Evolutionary conservation across 2,113 vertebrate genomes (phyloP), one percentile per base, ranked within the genome.

Genomic region (Nicator chloris): DNA sequence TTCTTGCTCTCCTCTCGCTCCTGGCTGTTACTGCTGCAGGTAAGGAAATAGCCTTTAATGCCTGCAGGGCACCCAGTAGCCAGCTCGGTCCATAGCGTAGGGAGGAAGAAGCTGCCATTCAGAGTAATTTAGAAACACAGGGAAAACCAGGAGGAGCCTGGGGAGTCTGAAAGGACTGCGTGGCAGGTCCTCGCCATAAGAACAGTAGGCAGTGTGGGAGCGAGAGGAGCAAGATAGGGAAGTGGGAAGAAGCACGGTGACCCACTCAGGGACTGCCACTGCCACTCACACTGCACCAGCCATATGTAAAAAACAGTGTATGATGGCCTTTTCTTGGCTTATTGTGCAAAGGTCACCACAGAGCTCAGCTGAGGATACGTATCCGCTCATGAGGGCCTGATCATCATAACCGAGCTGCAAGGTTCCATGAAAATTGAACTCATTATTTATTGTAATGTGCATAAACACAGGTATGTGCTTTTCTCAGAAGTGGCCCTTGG

Each of bases 221-320:
- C 16, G 31, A 82, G 40, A 49, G 0, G 2, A 72, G 13, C 22
- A 18, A 49, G 77, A 20, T 4, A 11, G 31, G 27, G 40, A 56
- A 82, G 50, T 26, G 8, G 35, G 61, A 71, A 35, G 33, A 30
- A 39, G 31, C 3, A 0, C 1, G 4, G 20, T 59, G 56, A 87
- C 30, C 23, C 23, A 33, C 33, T 45, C 12, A 3, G 44, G 17
- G 30, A 7, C 51, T 1, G 1, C 16, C 6, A 3, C 24, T 31
- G 16, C 30, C 64, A 11, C 6, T 45, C 44, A 15, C 6, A 6
- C 17, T 56, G 12, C 14, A 13, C 9, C 35, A 76, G 18, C n/a
- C 1, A 3, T 15, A 3, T 0, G 0, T 16, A 11, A 92, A 88
- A 51, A 42, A 7, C 21, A 37, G 27, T 0, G 0, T 37, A 8